Conservation (phyloP, 2,113 vertebrate genomes). For the Eidolon helvum region DNA sequence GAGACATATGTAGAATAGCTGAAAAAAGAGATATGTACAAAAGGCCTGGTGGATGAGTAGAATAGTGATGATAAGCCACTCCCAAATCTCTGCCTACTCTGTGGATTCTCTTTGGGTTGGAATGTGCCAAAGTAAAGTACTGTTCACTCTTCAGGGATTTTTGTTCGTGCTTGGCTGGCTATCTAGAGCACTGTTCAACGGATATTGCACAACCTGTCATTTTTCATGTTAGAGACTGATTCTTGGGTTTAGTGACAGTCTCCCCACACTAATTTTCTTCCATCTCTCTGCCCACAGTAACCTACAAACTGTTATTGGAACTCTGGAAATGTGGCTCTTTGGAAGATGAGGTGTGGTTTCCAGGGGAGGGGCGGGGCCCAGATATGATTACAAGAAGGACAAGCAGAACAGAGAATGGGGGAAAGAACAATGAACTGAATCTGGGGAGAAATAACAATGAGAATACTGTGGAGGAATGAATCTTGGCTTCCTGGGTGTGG, state of each 20-base stretch:
- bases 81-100: neutral
- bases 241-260: conserved; percentile 7
- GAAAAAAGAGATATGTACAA: neutral
- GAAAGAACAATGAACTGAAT: neutral
- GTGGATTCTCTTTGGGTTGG: neutral
- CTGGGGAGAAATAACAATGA: neutral
- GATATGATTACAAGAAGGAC: neutral
- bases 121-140: neutral
- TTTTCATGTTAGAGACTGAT: conserved; percentile 1
- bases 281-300: neutral
- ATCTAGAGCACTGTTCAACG: neutral
- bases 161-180: neutral
- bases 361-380: neutral
- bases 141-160: neutral
- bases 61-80: neutral
- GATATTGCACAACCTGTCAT: neutral
- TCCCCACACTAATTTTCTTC: neutral
- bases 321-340: neutral
- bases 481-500: neutral
- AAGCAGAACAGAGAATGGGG: neutral
- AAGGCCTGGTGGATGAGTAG: neutral
- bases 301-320: neutral
- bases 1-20: neutral
- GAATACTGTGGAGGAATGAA: neutral
- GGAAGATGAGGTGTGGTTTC: neutral